Evolutionary conservation across 2,888 invertebrate species (phyloP).

Genomic region (Nemoura dubitans): DNA sequence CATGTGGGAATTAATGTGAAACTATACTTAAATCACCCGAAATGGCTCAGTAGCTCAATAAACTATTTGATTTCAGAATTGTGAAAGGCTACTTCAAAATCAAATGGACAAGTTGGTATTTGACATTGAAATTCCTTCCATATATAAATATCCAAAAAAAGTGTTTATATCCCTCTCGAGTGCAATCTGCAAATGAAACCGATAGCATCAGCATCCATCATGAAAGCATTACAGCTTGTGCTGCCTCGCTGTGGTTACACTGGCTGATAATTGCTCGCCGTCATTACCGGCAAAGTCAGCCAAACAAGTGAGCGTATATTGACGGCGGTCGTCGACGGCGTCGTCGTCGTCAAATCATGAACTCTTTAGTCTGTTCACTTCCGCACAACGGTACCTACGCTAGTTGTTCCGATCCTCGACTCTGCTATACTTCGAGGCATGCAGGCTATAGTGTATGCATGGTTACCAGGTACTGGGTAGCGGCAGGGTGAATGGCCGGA

Average conservation of each 20-base stretch:
- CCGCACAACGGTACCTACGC: constrained; percentile 25
- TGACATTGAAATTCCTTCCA: background rate
- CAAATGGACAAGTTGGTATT: background rate
- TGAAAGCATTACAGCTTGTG: too few species aligned
- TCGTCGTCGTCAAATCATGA: constrained; percentile 10
- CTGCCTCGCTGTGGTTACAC: background rate
- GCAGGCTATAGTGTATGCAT: background rate
- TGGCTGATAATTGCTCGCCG: background rate
- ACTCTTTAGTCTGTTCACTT: constrained; percentile 24
- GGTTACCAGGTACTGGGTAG: background rate
- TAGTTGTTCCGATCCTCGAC: background rate
- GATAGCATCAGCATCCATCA: too few species aligned
- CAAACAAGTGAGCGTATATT: constrained; percentile 12
- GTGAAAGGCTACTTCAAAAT: background rate
- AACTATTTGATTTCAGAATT: background rate
- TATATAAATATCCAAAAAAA: too few species aligned
- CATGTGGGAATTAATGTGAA: background rate
- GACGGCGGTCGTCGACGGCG: background rate
- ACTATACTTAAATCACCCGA: background rate
- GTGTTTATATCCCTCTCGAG: too few species aligned
- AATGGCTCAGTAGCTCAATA: background rate
- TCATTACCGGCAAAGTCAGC: background rate
- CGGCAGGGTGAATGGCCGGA: background rate
- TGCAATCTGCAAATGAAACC: too few species aligned
- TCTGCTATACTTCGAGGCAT: background rate